Conservation (phyloP, 1,140 invertebrate species). For the Arctopsyche grandis region DNA sequence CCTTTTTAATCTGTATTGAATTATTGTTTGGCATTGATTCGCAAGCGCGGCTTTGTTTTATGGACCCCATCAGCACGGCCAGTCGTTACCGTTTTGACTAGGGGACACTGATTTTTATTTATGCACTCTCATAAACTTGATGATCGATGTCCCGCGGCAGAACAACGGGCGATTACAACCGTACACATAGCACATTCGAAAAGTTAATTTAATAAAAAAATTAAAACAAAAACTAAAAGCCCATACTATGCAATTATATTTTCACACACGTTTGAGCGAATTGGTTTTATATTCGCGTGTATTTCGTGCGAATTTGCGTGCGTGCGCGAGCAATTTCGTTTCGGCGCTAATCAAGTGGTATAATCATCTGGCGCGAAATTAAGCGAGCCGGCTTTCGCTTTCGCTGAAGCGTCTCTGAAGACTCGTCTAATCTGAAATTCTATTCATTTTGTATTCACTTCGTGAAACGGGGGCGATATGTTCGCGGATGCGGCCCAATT, state of each 20-base stretch:
- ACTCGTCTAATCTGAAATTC: slow-evolving; percentile 53
- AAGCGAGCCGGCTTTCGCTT: neutral
- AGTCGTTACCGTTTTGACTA: neutral
- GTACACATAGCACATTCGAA: too few relatives aligned
- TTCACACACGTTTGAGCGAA: too few relatives aligned
- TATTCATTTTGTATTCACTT: slow-evolving; percentile 53
- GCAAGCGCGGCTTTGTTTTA: slow-evolving; percentile 34
- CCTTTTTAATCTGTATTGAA: slow-evolving; percentile 55
- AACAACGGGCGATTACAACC: neutral
- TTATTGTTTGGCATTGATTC: slow-evolving; percentile 50
- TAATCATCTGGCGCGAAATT: slow-evolving; percentile 49
- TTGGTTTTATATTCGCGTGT: too few relatives aligned
- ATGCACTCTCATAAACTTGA: slow-evolving; percentile 18
- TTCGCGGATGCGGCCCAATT: slow-evolving; percentile 40
- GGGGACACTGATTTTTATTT: neutral
- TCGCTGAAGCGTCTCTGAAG: slow-evolving; percentile 44
- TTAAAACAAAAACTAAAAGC: too few relatives aligned
- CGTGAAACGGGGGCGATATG: slow-evolving; percentile 31
- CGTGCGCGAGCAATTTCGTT: neutral
- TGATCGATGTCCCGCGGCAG: neutral
- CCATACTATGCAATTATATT: too few relatives aligned
- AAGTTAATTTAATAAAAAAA: too few relatives aligned
- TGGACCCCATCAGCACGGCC: slow-evolving; percentile 7
- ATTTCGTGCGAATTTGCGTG: too few relatives aligned
- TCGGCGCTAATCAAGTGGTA: slow-evolving; percentile 51